Evolutionary conservation across 2,797 vertebrate species (phyloP).

Genomic region (Melanotaenia nigrans): DNA sequence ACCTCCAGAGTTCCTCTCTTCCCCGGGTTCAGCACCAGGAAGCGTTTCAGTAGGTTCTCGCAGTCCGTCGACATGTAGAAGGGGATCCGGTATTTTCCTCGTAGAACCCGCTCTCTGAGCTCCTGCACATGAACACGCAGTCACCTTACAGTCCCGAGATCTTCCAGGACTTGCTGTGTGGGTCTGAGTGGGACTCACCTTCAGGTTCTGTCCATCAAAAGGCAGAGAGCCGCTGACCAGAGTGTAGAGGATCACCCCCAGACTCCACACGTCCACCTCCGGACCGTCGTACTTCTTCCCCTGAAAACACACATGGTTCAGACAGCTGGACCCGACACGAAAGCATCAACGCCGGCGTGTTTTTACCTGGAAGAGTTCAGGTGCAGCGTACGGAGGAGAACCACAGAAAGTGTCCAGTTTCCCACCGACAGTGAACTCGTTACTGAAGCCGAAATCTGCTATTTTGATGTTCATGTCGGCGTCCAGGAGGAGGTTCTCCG

Average conservation of each 20-base stretch:
- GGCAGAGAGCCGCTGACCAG: conserved; percentile 93
- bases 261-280: conserved; percentile 95
- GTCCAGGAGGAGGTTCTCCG: conserved; percentile 93
- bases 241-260: conserved; percentile 94
- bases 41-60: conserved; percentile 93
- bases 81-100: conserved; percentile 92
- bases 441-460: too few species aligned
- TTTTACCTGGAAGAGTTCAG: conserved; percentile 90
- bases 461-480: too few species aligned
- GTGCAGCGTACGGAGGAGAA: conserved; percentile 92
- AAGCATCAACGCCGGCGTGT: not conserved
- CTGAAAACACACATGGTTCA: conserved; percentile 26
- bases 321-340: not conserved
- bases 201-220: conserved; percentile 93
- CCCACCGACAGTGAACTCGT: too few species aligned
- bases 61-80: conserved; percentile 97
- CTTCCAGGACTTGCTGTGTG: too few species aligned
- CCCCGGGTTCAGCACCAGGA: conserved; percentile 91
- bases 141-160: too few species aligned
- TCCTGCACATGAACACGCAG: conserved; percentile 76
- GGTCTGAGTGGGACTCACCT: conserved; percentile 74
- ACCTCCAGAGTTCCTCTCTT: conserved; percentile 94
- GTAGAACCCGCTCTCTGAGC: conserved; percentile 89
- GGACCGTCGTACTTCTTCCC: conserved; percentile 94
- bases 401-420: conserved; percentile 80